Evolutionary conservation across 2,888 invertebrate genomes (phyloP).

Genomic region (Trissoscelio sp.): DNA sequence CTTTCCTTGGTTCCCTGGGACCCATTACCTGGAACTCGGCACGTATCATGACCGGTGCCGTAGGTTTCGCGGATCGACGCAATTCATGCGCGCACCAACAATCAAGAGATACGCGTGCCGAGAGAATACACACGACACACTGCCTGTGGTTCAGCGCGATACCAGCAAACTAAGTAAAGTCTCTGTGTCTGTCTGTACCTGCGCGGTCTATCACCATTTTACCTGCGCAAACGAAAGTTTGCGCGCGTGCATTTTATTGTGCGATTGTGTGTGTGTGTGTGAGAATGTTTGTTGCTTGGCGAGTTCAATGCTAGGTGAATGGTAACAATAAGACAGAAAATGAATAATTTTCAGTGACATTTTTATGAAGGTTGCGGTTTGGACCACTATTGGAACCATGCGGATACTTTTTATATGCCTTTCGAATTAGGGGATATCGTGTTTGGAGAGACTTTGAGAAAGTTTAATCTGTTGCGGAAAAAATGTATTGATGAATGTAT

Average conservation of each 20-base stretch:
- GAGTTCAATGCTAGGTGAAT: constrained; percentile 65
- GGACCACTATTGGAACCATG: constrained; percentile 29
- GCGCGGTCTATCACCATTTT: constrained; percentile 53
- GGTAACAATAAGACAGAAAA: constrained; percentile 45
- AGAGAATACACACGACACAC: constrained; percentile 54
- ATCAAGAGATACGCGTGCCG: constrained; percentile 40
- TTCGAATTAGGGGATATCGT: no score
- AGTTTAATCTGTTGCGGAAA: no score
- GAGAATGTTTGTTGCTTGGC: constrained; percentile 23
- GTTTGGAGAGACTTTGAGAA: no score
- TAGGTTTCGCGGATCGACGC: constrained; percentile 44
- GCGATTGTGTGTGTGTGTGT: constrained; percentile 1
- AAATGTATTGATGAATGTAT: no score
- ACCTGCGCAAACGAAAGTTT: constrained; percentile 61
- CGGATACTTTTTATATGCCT: no score
- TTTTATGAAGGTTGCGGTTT: constrained; percentile 41
- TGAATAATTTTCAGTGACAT: constrained; percentile 35
- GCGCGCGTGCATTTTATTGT: constrained; percentile 28
- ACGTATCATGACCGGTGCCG: constrained; percentile 62
- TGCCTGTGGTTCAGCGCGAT: constrained; percentile 29
- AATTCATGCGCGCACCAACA: constrained; percentile 43
- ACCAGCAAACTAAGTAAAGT: constrained; percentile 2
- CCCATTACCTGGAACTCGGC: constrained; percentile 56
- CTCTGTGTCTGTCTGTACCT: constrained; percentile 42
- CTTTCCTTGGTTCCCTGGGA: not conserved